Conservation (phyloP, 2,113 vertebrate species). For the Calidris pygmaea region DNA sequence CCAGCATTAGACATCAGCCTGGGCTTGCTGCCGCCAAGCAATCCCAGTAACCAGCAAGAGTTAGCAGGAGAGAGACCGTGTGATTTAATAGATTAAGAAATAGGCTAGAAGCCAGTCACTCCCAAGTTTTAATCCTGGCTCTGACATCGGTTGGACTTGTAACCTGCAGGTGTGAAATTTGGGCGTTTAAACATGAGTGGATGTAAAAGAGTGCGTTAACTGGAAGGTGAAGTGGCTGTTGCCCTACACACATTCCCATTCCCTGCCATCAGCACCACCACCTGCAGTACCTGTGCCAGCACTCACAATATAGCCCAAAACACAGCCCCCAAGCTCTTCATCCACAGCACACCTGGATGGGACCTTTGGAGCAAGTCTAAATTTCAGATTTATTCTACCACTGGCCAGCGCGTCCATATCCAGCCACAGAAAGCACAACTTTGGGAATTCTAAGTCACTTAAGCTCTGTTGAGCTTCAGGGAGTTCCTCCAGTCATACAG, state of each 20-base stretch:
- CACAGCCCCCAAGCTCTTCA: neutral
- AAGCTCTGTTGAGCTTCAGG: neutral
- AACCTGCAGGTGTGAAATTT: neutral
- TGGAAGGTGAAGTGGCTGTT: neutral
- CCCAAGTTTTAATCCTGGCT: neutral
- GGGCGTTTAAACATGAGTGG: neutral
- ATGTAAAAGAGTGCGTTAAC: neutral
- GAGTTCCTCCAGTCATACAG: neutral
- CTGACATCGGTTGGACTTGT: neutral
- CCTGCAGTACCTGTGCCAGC: neutral
- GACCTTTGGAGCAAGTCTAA: neutral
- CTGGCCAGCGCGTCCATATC: fast-evolving
- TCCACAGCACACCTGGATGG: fast-evolving
- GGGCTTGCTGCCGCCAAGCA: constrained; percentile 48
- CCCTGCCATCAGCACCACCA: neutral
- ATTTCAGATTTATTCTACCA: neutral
- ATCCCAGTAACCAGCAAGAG: neutral
- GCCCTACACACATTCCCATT: fast-evolving
- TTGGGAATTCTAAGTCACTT: neutral
- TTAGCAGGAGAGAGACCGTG: neutral
- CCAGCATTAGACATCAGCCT: constrained; percentile 57
- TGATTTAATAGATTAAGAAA: constrained; percentile 52
- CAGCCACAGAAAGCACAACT: neutral
- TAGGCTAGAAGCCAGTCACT: constrained; percentile 40
- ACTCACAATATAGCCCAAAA: fast-evolving